Conservation (phyloP, 2,888 invertebrate genomes). For the Candidula unifasciata region DNA sequence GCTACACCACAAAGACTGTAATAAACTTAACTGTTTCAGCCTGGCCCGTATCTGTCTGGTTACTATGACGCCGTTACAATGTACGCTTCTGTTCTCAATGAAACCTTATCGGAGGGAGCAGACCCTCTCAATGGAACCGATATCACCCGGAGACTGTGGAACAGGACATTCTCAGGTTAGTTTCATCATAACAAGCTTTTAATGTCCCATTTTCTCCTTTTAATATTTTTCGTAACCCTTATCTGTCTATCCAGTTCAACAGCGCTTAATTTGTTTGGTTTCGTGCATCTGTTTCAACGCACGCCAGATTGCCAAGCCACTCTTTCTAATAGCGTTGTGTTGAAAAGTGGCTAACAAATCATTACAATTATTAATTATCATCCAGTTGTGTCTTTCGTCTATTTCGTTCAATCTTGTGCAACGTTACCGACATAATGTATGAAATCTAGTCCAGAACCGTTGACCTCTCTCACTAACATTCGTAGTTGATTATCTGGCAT, state of each 20-base stretch:
- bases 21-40: too few species aligned
- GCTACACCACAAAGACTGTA: too few species aligned
- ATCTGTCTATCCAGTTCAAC: not conserved
- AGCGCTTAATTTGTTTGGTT: not conserved
- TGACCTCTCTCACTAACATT: too few species aligned
- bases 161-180: conserved; percentile 67
- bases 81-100: conserved; percentile 67
- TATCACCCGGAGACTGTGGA: conserved; percentile 62
- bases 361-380: too few species aligned
- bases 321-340: too few species aligned
- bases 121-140: conserved; percentile 59
- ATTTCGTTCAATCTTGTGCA: too few species aligned
- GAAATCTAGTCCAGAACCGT: too few species aligned
- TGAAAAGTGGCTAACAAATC: too few species aligned
- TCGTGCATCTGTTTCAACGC: not conserved
- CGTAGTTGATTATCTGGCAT: too few species aligned
- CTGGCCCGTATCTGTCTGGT: conserved; percentile 52
- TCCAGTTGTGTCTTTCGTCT: too few species aligned
- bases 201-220: not conserved
- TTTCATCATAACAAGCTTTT: not conserved
- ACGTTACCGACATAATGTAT: too few species aligned
- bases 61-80: conserved; percentile 67
- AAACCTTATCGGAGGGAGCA: conserved; percentile 60
- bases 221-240: not conserved
- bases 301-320: too few species aligned